These are phyloP conservation scores for Homalodisca vitripennis DNA, from an alignment of 1,140 invertebrate species.

Conservation along the genomic window DNA sequence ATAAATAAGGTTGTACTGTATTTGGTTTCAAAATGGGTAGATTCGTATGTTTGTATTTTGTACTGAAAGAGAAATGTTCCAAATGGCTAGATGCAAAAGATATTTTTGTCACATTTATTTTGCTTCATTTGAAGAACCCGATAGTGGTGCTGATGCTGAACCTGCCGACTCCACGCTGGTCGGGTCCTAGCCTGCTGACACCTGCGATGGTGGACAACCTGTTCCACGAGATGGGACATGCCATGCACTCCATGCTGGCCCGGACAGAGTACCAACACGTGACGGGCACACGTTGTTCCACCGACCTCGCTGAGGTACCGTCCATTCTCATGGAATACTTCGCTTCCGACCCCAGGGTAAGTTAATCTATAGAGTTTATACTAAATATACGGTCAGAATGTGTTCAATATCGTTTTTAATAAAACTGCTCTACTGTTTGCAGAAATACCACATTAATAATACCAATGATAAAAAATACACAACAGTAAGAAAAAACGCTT, in stretches of 20 bases:
- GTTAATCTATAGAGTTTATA: conserved; percentile 6
- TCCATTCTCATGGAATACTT: conserved; percentile 99
- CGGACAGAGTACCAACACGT: conserved; percentile 95
- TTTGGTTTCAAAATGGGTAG: too few species aligned
- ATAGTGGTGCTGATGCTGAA: conserved; percentile 95
- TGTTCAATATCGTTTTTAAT: too few species aligned
- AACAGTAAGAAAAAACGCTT: too few species aligned
- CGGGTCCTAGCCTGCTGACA: conserved; percentile 75
- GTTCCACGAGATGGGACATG: conserved; percentile 99
- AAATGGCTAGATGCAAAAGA: too few species aligned
- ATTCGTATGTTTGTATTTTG: too few species aligned
- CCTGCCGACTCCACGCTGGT: conserved; percentile 69
- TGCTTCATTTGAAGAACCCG: conserved; percentile 76
- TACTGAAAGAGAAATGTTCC: too few species aligned
- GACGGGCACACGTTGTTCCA: conserved; percentile 93
- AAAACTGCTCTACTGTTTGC: too few species aligned
- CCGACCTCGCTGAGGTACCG: conserved; percentile 98
- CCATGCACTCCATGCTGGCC: conserved; percentile 98
- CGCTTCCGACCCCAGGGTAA: conserved; percentile 81
- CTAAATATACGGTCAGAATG: too few species aligned
- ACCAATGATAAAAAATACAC: too few species aligned
- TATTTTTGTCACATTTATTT: too few species aligned
- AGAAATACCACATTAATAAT: too few species aligned
- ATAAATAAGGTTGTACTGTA: too few species aligned
- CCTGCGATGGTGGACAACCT: conserved; percentile 90